Evolutionary conservation across 2,888 invertebrate genomes (phyloP), one percentile per base, ranked within the genome.

Genomic region (Beris morrisii): DNA sequence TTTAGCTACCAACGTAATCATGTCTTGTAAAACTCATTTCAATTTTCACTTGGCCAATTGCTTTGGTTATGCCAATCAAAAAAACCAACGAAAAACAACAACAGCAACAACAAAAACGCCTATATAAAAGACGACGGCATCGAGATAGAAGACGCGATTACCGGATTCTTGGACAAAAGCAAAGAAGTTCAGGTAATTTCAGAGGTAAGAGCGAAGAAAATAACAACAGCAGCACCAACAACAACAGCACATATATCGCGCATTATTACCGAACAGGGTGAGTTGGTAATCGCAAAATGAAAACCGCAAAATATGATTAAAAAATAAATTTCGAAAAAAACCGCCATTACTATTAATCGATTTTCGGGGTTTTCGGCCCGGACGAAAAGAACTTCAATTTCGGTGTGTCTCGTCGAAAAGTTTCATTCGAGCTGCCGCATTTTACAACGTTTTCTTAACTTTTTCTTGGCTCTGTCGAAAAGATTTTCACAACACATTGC

Each of bases 301-400:
- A 68, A 68, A 68, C 68, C 68, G 68, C 68, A 68, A 68, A 68
- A 68, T 68, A 65, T 68, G 68, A 68, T 68, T 68, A 68, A 68
- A 59, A 64, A 64, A 64, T 52, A 52, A 45, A 64, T 45, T 54
- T 46, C 53, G 54, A 64, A 61, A 59, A 50, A 22, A 61, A 61
- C 9, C n/a, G 61, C 38, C 50, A 52, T 50, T 61, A 61, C 50
- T 61, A 61, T 61, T 61, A 61, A 61, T 61, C 61, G 61, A 61
- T 52, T 61, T 61, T 50, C 61, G 61, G 59, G 50, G 59, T 59
- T 59, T 59, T 48, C 22, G n/a, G 38, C 15, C 32, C 46, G 22
- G 28, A 45, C 30, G 46, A 45, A 45, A 44, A n/a, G 46, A 28
- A 22, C 11, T 58, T 12, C 38, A 38, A 38, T 38, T 38, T 38